Evolutionary conservation across 2,888 invertebrate genomes (phyloP), one percentile per base, ranked within the genome.

Genomic region (Euspilapteryx auroguttella): DNA sequence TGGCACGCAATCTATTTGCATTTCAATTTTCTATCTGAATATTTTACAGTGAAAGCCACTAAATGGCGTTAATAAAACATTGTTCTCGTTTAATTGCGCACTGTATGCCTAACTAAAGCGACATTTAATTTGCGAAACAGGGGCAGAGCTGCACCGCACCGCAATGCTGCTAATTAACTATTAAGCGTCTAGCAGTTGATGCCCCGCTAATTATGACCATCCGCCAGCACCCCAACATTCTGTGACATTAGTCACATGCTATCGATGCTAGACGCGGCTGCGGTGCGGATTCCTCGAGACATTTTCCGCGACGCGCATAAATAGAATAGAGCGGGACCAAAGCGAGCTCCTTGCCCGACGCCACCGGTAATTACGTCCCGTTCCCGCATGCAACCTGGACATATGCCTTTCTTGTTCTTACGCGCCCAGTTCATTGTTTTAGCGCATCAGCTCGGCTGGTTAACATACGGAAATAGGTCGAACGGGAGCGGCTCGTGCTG

Each of bases 301-400:
- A 71, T 69, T 68, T 68, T 68, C 58, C 55, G 69, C 71, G 71
- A 69, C 69, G 69, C 41, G 51, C 68, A 57, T 55, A 71, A 73
- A 73, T 73, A 73, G 71, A 65, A 61, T 62, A 58, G 57, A 66
- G 68, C 68, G 66, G 69, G 59, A 55, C 66, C 59, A 61, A 63
- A 56, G 53, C 55, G 61, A 58, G 61, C 57, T 66, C 63, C 59
- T 64, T 58, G 61, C 52, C 66, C 63, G 66, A 66, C 65, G 68
- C 52, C 50, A 45, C 49, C 45, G 42, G 41, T 41, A 45, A 41
- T 51, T 41, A 38, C 54, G 44, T 73, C 73, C 54, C 59, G 45
- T 53, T 71, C 66, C 44, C 32, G 41, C 66, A 45, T 44, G 39
- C 42, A 40, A 45, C 45, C 47, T 52, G 45, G 47, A 44, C 38